A percentile compares a stretch with the other conserved stretches of the same genome.
Conservation (phyloP, 2,113 vertebrate genomes). For the Lophotis ruficrista region DNA sequence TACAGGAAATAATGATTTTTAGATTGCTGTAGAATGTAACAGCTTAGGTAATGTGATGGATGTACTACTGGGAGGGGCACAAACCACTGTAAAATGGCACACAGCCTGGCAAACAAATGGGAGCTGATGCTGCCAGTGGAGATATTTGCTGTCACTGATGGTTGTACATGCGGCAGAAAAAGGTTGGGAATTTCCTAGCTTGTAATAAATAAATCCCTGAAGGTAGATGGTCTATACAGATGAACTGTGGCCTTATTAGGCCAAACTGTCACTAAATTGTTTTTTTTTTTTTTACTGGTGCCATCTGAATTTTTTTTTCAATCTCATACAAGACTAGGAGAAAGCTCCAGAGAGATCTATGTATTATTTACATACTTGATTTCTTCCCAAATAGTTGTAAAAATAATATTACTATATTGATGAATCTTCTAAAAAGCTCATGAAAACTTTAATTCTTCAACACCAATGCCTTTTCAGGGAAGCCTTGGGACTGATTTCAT, state of each 20-base stretch:
- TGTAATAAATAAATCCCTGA: neutral
- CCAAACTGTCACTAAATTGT: neutral
- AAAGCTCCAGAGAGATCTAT: neutral
- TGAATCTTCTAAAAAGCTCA: neutral
- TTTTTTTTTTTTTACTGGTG: neutral
- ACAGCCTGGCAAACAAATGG: neutral
- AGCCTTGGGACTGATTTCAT: neutral
- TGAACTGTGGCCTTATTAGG: neutral
- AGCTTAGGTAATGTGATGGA: neutral
- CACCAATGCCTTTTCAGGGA: neutral
- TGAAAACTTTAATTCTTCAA: neutral
- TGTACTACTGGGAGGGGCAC: neutral
- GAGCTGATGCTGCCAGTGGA: neutral
- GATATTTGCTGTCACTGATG: neutral
- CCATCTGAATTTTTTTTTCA: neutral
- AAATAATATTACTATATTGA: neutral
- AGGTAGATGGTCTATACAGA: neutral
- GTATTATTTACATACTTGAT: neutral
- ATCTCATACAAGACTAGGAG: neutral
- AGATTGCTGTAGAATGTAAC: neutral
- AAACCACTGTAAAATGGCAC: neutral
- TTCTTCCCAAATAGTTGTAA: neutral
- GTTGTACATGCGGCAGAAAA: neutral
- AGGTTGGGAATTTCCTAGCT: slow-evolving; percentile 8
- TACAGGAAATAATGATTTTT: neutral